A percentile compares a stretch with the other conserved stretches of the same genome.
Evolutionary conservation across 2,797 vertebrate genomes (phyloP).

Genomic region (Megaceryle alcyon): DNA sequence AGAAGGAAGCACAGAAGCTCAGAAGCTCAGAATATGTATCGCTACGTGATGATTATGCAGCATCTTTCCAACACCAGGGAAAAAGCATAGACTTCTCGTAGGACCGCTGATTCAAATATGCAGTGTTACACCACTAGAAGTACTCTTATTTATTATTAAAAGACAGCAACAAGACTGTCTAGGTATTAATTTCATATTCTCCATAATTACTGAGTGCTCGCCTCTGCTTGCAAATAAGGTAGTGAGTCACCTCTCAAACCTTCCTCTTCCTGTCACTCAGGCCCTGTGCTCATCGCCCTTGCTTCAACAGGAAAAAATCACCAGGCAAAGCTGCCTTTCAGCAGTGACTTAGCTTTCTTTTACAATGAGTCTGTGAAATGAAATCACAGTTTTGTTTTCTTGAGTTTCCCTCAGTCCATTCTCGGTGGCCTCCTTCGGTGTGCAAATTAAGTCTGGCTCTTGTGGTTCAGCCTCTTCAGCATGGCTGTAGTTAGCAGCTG

Average conservation of each 20-base stretch:
- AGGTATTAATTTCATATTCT: constrained; percentile 36
- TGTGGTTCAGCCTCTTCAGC: constrained; percentile 19
- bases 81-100: not conserved
- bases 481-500: constrained; percentile 5
- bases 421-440: not conserved
- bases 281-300: not conserved
- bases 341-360: not conserved
- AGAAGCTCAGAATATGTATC: not conserved
- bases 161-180: not conserved
- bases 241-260: constrained; percentile 8
- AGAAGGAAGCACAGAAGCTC: not conserved
- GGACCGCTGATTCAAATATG: not conserved
- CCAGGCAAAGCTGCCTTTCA: not conserved
- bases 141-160: constrained; percentile 45
- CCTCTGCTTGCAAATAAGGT: not conserved
- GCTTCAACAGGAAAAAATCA: not conserved
- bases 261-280: not conserved
- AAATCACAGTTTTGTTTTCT: not conserved
- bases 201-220: not conserved
- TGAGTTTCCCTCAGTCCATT: not conserved
- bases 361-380: not conserved
- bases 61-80: not conserved
- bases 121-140: not conserved
- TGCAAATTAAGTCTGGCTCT: not conserved
- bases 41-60: not conserved